Evolutionary conservation across 2,888 invertebrate genomes (phyloP), one percentile per base, ranked within the genome.

Genomic region (Nipponacmea schrenckii): DNA sequence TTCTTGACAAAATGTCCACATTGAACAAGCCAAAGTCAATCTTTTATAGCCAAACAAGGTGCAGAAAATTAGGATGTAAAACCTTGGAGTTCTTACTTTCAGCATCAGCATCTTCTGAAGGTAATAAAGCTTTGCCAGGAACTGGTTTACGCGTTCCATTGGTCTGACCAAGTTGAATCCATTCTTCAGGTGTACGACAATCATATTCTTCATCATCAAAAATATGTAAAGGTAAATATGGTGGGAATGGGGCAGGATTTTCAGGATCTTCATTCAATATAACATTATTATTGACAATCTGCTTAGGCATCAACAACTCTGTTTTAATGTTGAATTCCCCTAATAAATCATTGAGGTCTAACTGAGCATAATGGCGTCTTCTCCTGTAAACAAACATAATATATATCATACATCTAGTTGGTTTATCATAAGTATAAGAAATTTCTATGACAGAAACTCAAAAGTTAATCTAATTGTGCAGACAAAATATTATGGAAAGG

Each of bases 111-210:
- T 84, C 81, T 27, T 82, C 84, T 65, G 82, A 90, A 0, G 93
- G 93, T 27, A 94, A 86, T 79, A 93, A 93, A 0, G 94, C 94
- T 67, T 92, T 89, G 0, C 92, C 95, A 0, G 95, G 95, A 27
- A 95, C 91, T 0, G 95, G 94, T 88, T 94, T 92, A 62, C 91
- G 91, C 3, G 92, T 91, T 0, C 92, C 93, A 62, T 93, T 93
- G 1, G 94, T 91, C 10, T 91, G 79, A 0, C 94, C 95, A 65
- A 94, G 90, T 24, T 91, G 90, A 56, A 95, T 83, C 95, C 95
- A 96, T 75, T 94, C 94, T 27, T 92, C 91, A 0, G 93, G 92
- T 0, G 93, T 92, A 74, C 94, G 93, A 70, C 76, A 89, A 77
- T 92, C 92, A 83, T 88, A 92, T 74, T 92, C 92, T 66, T 91